Conservation (phyloP, 2,888 invertebrate species). For the Antheraea assamensis region DNA sequence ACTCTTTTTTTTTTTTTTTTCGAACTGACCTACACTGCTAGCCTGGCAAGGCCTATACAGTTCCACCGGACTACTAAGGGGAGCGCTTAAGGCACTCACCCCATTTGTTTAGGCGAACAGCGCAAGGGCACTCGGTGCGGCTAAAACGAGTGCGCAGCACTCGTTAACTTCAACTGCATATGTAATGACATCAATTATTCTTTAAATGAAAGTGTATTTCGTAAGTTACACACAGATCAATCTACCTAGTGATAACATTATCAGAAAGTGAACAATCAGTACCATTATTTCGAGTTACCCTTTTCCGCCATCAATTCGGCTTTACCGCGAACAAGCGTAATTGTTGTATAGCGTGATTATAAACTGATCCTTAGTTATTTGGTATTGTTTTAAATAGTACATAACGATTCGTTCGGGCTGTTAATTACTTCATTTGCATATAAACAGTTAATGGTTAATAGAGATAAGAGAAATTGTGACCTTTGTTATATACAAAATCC, state of each 20-base stretch:
- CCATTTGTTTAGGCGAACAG: no score
- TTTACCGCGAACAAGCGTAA: conserved; percentile 41
- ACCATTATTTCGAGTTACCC: conserved; percentile 13
- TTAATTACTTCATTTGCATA: conserved; percentile 43
- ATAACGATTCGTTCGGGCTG: conserved; percentile 5
- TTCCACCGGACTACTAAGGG: no score
- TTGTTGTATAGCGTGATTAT: conserved; percentile 70
- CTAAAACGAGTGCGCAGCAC: no score
- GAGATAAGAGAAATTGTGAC: conserved; percentile 12
- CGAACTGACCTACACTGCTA: no score
- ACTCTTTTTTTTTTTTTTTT: no score
- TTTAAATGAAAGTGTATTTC: background rate
- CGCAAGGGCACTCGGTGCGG: no score
- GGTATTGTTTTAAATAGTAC: conserved; percentile 37
- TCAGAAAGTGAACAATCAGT: conserved; percentile 29
- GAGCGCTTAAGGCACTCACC: no score
- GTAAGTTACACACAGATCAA: background rate
- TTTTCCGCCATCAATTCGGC: conserved; percentile 13
- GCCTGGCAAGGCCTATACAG: no score
- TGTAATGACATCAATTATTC: background rate
- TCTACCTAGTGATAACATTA: conserved; percentile 27
- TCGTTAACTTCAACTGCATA: no score
- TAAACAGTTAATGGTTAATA: conserved; percentile 33
- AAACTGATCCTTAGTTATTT: conserved; percentile 36
- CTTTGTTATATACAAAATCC: background rate